These are phyloP conservation scores for Acanthopagrus latus DNA, from an alignment of 2,797 vertebrate genomes.

Conservation along the genomic window DNA sequence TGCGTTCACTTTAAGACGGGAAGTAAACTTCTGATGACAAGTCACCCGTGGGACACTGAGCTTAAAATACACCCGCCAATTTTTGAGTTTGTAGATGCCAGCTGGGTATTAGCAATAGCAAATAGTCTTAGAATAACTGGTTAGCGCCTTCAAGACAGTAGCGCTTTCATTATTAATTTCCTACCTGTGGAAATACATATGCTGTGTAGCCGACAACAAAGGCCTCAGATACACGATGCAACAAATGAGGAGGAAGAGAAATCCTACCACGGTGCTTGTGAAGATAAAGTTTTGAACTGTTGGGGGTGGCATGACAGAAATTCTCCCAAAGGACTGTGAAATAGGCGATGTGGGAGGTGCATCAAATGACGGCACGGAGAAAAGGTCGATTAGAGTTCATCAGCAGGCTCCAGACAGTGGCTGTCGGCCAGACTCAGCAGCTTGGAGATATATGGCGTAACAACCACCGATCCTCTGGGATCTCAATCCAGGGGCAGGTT, in stretches of 20 bases:
- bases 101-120: slow-evolving; percentile 11
- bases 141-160: background rate
- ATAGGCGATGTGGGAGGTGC: slow-evolving; percentile 28
- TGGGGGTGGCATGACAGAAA: slow-evolving; percentile 33
- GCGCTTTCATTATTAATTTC: slow-evolving; percentile 1
- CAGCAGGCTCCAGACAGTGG: slow-evolving; percentile 60
- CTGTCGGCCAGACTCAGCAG: slow-evolving; percentile 66
- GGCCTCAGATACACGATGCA: background rate
- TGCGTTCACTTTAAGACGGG: background rate
- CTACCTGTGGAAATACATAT: slow-evolving; percentile 1
- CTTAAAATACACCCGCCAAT: background rate
- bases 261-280: slow-evolving; percentile 2
- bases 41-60: background rate
- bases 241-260: slow-evolving; percentile 23
- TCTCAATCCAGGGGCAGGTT: slow-evolving; percentile 73
- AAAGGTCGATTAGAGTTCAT: slow-evolving; percentile 72
- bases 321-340: slow-evolving; percentile 28
- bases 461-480: slow-evolving; percentile 68
- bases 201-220: slow-evolving; percentile 7
- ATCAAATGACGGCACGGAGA: slow-evolving; percentile 28
- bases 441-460: slow-evolving; percentile 65
- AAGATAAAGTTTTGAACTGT: slow-evolving; percentile 29
- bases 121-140: slow-evolving; percentile 3
- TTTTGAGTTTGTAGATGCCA: slow-evolving; percentile 1
- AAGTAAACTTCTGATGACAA: slow-evolving; percentile 19